Percentiles rank a stretch among this genome's conserved stretches.
These are phyloP conservation scores for Sinocyclocheilus anshuiensis DNA, from an alignment of 2,113 vertebrate species.

Conservation along the genomic window DNA sequence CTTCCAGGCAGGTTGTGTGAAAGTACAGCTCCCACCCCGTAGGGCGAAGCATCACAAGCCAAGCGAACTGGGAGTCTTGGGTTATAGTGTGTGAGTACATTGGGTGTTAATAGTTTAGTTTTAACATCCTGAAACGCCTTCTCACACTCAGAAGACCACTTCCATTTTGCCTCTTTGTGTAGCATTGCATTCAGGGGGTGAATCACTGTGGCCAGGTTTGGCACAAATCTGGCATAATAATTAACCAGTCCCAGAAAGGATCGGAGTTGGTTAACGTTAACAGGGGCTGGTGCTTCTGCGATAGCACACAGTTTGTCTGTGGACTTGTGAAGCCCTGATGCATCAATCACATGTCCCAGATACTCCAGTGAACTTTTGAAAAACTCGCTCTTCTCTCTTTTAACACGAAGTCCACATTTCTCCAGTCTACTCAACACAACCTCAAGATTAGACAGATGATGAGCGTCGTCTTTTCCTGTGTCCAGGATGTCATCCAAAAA, in stretches of 20 bases:
- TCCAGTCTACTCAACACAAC: no score
- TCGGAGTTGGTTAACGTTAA: neutral
- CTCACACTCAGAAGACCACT: conserved; percentile 31
- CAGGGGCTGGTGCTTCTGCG: conserved; percentile 34
- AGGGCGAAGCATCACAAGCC: conserved; percentile 27
- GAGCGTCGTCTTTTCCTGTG: no score
- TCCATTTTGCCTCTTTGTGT: conserved; percentile 35
- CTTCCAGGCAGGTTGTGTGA: no score
- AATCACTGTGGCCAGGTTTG: neutral
- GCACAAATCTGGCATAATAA: conserved; percentile 39
- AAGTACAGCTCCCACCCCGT: neutral
- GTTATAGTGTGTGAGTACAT: conserved; percentile 40
- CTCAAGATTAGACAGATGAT: no score
- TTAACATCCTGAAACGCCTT: conserved; percentile 36
- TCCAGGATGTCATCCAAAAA: no score
- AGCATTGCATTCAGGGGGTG: conserved; percentile 28
- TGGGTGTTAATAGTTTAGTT: neutral
- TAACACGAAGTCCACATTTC: no score
- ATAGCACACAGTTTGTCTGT: no score
- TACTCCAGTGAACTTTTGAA: no score
- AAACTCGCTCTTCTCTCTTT: no score
- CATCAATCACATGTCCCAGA: no score
- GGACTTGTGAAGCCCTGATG: no score
- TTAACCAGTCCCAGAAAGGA: conserved; percentile 42
- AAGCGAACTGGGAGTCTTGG: neutral